A percentile compares a stretch with the other conserved stretches of the same genome.
Conservation (phyloP, 2,113 vertebrate species). For the Mungos mungo region DNA sequence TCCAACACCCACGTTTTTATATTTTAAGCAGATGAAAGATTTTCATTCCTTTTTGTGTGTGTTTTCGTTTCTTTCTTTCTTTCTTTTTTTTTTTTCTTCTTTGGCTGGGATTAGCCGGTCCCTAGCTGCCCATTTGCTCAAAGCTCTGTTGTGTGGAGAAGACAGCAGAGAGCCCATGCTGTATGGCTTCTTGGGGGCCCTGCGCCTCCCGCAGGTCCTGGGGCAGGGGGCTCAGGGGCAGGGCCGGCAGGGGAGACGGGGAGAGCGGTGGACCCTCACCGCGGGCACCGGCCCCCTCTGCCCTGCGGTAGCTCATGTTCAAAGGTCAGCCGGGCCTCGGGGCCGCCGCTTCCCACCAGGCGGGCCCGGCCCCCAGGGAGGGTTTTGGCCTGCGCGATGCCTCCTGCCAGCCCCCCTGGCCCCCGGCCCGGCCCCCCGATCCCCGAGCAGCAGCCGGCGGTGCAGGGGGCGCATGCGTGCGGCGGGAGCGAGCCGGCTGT, state of each 20-base stretch:
- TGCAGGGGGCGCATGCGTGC: conserved; percentile 84
- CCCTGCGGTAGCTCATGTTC: neutral
- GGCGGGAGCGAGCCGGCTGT: conserved; percentile 83
- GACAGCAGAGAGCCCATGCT: conserved; percentile 5
- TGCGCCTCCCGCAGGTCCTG: neutral
- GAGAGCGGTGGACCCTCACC: neutral
- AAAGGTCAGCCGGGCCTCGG: neutral
- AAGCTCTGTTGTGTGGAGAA: conserved; percentile 52
- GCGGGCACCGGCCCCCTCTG: neutral
- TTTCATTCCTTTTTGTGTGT: conserved; percentile 40
- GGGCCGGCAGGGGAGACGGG: neutral
- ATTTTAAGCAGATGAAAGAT: conserved; percentile 70
- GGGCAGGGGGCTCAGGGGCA: neutral
- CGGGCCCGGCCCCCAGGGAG: neutral
- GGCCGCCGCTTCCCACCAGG: neutral
- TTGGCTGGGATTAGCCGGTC: conserved; percentile 16
- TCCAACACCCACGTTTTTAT: conserved; percentile 24
- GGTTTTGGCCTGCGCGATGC: neutral
- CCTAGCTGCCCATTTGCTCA: conserved; percentile 32
- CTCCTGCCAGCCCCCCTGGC: neutral
- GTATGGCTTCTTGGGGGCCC: neutral
- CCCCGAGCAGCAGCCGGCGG: conserved; percentile 74
- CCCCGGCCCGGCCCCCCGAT: neutral
- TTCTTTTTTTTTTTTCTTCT: neutral
- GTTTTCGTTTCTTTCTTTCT: neutral